Evolutionary conservation across 2,888 invertebrate species (phyloP).

Genomic region (Cheilosia vulpina): DNA sequence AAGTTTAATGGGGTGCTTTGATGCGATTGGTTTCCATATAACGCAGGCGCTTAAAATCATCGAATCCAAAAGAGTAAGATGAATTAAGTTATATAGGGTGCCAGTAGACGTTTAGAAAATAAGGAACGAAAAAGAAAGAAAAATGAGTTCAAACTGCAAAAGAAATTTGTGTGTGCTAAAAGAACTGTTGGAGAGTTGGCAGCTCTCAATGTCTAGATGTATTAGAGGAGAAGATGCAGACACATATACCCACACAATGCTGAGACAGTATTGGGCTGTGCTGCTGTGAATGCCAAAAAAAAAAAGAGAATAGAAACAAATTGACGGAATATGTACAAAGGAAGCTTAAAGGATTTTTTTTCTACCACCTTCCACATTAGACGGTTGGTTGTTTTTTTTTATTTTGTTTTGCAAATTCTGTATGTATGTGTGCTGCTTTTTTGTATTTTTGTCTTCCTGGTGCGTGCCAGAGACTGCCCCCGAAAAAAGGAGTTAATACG

Average conservation of each 20-base stretch:
- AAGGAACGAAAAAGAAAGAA: constrained; percentile 37
- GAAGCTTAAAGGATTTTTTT: constrained; percentile 62
- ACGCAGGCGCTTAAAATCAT: constrained; percentile 85
- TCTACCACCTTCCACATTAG: constrained; percentile 35
- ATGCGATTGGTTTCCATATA: constrained; percentile 85
- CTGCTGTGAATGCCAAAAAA: constrained; percentile 6
- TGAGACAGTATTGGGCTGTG: constrained; percentile 39
- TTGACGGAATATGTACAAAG: constrained; percentile 66
- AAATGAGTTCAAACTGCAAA: constrained; percentile 64
- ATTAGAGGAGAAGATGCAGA: constrained; percentile 40
- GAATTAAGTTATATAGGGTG: constrained; percentile 75
- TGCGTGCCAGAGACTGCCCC: background rate
- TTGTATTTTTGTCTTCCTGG: constrained; percentile 39
- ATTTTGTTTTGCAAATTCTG: background rate
- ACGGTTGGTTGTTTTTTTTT: constrained; percentile 4
- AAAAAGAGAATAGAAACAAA: constrained; percentile 49
- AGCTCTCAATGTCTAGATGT: constrained; percentile 55
- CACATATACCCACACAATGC: background rate
- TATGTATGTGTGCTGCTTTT: constrained; percentile 20
- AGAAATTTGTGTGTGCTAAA: constrained; percentile 62
- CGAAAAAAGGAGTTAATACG: constrained; percentile 7
- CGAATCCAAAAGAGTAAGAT: constrained; percentile 80
- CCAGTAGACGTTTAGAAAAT: constrained; percentile 71
- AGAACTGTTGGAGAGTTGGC: constrained; percentile 56
- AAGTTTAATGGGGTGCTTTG: constrained; percentile 84